Base-by-base conservation (phyloP, 2,113 vertebrate genomes). In the Rhinoptilus africanus region DNA sequence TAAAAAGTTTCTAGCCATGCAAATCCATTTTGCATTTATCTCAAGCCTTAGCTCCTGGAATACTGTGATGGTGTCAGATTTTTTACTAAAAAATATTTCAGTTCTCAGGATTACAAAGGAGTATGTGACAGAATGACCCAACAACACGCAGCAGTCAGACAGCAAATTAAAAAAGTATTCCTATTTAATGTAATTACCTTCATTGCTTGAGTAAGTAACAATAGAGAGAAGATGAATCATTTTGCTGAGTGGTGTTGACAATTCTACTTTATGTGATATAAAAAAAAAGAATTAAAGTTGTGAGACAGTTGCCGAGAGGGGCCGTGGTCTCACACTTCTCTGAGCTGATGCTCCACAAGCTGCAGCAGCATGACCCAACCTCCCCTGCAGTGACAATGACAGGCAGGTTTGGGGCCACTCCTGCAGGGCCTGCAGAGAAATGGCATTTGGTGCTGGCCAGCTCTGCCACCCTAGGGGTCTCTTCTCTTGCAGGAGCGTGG, bases 321-420 rank as follows among this genome's bases (percentile, higher is more conserved):
- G 23, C 4, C 10, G 5, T 0, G 4, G 39, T 23, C 19, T 28
- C 4, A 3, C 2, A 2, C 34, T 22, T 7, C 39, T 60, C 8
- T 27, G 60, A 50, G 10, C 1, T 2, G 50, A 43, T 4, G 10
- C 23, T 47, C 3, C 4, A 4, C 5, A 10, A 82, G 26, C 28
- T 37, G 63, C 41, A 15, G 56, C 0, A 0, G 32, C 2, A 0
- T 3, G 22, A 69, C 21, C 43, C n/a, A n/a, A 5, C 34, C 41
- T n/a, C n/a, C 26, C 50, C 67, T 19, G 32, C 2, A 3, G 19
- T 43, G 47, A 21, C 45, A 51, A 14, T 0, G 12, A 57, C 8
- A 10, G 27, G 56, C 30, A 45, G 34, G 48, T 67, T 21, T 87
- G 59, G 75, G 37, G 66, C 17, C 68, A 48, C 6, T 41, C 28